A percentile compares a stretch with the other conserved stretches of the same genome.
Conservation (phyloP, 2,113 vertebrate species). For the Macrotis lagotis region DNA sequence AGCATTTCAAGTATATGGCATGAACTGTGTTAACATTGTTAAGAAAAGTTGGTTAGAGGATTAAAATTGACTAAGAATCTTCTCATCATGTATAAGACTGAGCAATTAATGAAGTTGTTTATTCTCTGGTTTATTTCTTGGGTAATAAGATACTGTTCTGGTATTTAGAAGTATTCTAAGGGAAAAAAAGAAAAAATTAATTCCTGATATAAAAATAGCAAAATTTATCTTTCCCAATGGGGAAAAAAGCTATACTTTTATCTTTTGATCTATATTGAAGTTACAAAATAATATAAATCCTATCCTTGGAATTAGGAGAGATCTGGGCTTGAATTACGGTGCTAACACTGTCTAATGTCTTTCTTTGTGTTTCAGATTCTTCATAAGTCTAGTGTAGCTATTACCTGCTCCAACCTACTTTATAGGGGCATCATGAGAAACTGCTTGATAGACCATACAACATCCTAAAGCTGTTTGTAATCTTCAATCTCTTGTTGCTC, state of each 20-base stretch:
- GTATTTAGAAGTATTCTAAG: slow-evolving; percentile 1
- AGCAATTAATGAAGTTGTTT: not conserved
- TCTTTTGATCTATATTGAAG: not conserved
- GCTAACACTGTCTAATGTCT: not conserved
- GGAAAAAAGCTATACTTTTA: not conserved
- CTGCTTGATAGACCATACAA: not conserved
- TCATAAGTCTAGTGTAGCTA: not conserved
- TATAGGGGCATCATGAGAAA: not conserved
- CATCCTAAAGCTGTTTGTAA: not conserved
- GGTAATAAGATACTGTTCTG: slow-evolving; percentile 28
- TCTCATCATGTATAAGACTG: slow-evolving; percentile 6
- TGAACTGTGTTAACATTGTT: slow-evolving; percentile 8
- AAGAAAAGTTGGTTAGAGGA: slow-evolving; percentile 28
- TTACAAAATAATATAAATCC: not conserved
- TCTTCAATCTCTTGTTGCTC: not conserved
- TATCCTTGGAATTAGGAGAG: not conserved
- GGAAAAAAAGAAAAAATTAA: slow-evolving; percentile 4
- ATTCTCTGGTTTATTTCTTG: slow-evolving; percentile 17
- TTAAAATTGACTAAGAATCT: not conserved
- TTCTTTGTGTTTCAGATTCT: not conserved
- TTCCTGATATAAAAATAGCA: not conserved
- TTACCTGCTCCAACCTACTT: not conserved
- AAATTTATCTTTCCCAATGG: not conserved
- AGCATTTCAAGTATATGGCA: not conserved
- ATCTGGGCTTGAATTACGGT: not conserved